phyloP scores from a whole-genome alignment of 1,140 invertebrate species.

The Drosophila pruinosa region DNA sequence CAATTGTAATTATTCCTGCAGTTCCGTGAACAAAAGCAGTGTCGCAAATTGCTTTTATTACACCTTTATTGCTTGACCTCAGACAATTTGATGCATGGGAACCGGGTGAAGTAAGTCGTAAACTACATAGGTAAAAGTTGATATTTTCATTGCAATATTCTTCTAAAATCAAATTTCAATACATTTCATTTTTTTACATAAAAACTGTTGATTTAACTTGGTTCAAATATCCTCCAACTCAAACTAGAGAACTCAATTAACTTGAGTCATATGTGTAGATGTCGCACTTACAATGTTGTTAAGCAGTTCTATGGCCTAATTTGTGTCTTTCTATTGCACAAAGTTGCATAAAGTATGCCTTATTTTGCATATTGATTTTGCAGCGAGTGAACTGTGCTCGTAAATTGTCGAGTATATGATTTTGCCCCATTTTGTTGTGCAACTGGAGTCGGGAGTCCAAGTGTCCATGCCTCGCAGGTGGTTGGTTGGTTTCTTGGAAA shows the following conservation, averaged over 20 bases:
- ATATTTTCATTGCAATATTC: too few species aligned
- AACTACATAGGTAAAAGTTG: neutral
- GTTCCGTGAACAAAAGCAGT: neutral
- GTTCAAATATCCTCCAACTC: too few species aligned
- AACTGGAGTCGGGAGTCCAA: neutral
- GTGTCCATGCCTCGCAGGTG: slow-evolving; percentile 27
- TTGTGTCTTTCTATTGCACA: too few species aligned
- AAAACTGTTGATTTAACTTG: too few species aligned
- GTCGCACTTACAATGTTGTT: too few species aligned
- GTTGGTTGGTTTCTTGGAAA: slow-evolving; percentile 47
- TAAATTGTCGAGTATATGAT: neutral
- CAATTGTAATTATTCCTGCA: neutral
- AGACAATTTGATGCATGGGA: neutral
- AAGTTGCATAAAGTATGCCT: neutral
- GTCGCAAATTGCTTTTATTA: neutral
- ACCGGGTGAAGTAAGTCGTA: neutral
- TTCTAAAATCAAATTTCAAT: too few species aligned
- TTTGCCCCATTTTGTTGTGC: slow-evolving; percentile 23
- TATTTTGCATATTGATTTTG: slow-evolving; percentile 31
- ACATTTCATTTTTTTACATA: too few species aligned
- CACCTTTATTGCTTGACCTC: neutral
- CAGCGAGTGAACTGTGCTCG: slow-evolving; percentile 3
- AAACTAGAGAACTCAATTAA: too few species aligned
- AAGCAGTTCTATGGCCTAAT: too few species aligned
- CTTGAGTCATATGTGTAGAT: too few species aligned